A percentile compares a stretch with the other conserved stretches of the same genome.
Conservation (phyloP, 2,888 invertebrate genomes). For the Falcaria lacertinaria region DNA sequence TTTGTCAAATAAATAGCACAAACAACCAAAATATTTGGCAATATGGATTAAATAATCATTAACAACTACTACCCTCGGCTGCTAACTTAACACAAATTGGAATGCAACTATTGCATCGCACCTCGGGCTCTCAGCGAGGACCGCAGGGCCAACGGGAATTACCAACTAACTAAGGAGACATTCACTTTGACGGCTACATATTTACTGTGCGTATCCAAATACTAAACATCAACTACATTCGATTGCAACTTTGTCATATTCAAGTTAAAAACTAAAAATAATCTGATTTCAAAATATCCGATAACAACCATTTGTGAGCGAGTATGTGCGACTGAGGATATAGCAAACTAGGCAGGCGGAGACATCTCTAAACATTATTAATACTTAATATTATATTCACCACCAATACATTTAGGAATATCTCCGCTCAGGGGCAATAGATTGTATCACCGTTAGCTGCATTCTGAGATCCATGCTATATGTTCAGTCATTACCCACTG, state of each 20-base stretch:
- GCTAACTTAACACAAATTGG: slow-evolving; percentile 76
- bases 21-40: slow-evolving; percentile 76
- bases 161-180: slow-evolving; percentile 42
- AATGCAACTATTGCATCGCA: slow-evolving; percentile 80
- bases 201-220: slow-evolving; percentile 72
- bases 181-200: slow-evolving; percentile 61
- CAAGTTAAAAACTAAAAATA: slow-evolving; percentile 71
- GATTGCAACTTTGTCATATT: slow-evolving; percentile 68
- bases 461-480: slow-evolving; percentile 78
- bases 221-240: slow-evolving; percentile 71
- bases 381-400: slow-evolving; percentile 22
- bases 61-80: slow-evolving; percentile 66
- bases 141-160: slow-evolving; percentile 33
- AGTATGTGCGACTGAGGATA: slow-evolving; percentile 66
- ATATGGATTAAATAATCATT: slow-evolving; percentile 70
- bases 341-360: slow-evolving; percentile 59
- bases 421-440: slow-evolving; percentile 41
- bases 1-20: slow-evolving; percentile 74
- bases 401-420: slow-evolving; percentile 27
- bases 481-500: slow-evolving; percentile 72
- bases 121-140: slow-evolving; percentile 50
- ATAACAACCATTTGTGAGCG: slow-evolving; percentile 75
- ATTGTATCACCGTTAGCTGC: slow-evolving; percentile 63
- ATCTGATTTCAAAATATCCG: slow-evolving; percentile 64
- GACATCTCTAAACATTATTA: slow-evolving; percentile 30